phyloP scores from a whole-genome alignment of 2,113 vertebrate species.

The Arothron firmamentum region DNA sequence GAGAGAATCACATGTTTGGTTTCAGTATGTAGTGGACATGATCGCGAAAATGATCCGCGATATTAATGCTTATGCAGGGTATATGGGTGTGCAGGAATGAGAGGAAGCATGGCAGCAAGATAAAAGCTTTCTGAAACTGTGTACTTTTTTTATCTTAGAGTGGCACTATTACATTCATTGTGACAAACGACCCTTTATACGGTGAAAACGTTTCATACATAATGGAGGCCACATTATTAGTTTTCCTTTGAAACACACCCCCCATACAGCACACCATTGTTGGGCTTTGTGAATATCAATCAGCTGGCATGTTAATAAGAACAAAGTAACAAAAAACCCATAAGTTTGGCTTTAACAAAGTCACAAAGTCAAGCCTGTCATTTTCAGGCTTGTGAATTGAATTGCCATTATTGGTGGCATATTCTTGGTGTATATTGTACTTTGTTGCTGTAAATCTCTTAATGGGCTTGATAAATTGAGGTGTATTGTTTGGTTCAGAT shows the following conservation, averaged over 20 bases:
- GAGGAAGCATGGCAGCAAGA: background rate
- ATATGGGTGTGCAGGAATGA: conserved; percentile 11
- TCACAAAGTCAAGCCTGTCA: too few relatives aligned
- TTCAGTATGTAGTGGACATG: conserved; percentile 16
- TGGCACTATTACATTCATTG: conserved; percentile 3
- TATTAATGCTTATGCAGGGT: conserved; percentile 33
- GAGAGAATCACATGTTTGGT: conserved; percentile 36
- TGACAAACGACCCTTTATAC: conserved; percentile 14
- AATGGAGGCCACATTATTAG: conserved; percentile 3
- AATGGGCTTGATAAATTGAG: background rate
- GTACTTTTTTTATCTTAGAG: background rate
- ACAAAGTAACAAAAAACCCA: background rate
- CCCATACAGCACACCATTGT: conserved; percentile 3
- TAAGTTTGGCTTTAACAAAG: conserved; percentile 10
- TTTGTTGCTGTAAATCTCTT: background rate
- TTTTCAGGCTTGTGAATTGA: conserved; percentile 12
- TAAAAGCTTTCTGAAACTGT: background rate
- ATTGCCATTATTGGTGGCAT: background rate
- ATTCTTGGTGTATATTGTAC: background rate
- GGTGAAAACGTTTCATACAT: conserved; percentile 1
- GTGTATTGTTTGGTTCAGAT: too few relatives aligned
- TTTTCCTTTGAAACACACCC: background rate
- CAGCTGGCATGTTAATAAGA: conserved; percentile 8
- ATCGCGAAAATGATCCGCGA: conserved; percentile 24
- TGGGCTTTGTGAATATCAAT: background rate